Conservation (phyloP, 1,140 invertebrate genomes). For the Pseudobourletiella spinata region DNA sequence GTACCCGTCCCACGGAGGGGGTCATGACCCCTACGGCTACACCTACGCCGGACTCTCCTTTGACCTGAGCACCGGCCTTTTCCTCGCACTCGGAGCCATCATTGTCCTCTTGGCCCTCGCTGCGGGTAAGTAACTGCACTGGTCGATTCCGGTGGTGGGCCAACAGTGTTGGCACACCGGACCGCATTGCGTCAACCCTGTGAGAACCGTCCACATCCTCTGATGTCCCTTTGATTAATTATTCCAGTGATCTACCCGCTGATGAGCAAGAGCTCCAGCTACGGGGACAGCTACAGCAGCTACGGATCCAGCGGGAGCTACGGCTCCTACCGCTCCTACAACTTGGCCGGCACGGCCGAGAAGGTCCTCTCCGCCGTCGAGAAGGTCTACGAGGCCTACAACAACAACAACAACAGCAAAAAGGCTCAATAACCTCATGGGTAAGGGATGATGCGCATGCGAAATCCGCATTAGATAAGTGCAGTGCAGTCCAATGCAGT, state of each 20-base stretch:
- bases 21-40: conserved; percentile 37
- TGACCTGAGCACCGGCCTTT: conserved; percentile 35
- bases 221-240: too few relatives aligned
- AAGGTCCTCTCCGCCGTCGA: conserved; percentile 33
- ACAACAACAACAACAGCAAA: too few relatives aligned
- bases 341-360: conserved; percentile 32
- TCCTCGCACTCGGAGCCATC: conserved; percentile 37
- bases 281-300: conserved; percentile 29
- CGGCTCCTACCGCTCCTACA: conserved; percentile 33
- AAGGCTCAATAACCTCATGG: conserved; percentile 33
- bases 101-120: conserved; percentile 36
- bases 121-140: conserved; percentile 33
- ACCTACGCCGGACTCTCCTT: conserved; percentile 36
- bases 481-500: too few relatives aligned
- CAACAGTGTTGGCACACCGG: too few relatives aligned
- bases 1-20: too few relatives aligned
- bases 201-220: background rate
- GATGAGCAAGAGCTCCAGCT: conserved; percentile 36
- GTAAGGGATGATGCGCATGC: too few relatives aligned
- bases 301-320: conserved; percentile 11
- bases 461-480: too few relatives aligned
- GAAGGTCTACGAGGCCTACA: conserved; percentile 35
- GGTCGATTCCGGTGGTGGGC: too few relatives aligned
- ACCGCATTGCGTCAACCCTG: too few relatives aligned
- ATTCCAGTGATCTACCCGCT: conserved; percentile 36